A percentile compares a stretch with the other conserved stretches of the same genome.
phyloP scores from a whole-genome alignment of 2,888 invertebrate species.

The Chelonus formosanus region DNA sequence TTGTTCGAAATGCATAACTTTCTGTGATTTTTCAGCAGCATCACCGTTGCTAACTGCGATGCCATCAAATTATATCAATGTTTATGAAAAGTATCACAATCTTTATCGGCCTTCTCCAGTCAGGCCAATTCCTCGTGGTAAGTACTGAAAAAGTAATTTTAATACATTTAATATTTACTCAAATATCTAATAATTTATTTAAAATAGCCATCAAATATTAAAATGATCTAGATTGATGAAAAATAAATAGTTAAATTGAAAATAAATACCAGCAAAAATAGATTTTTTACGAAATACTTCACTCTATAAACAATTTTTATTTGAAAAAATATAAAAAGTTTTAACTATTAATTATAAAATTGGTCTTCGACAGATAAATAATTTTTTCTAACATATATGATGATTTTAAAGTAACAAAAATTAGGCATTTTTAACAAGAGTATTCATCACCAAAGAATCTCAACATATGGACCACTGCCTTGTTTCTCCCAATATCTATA shows the following conservation, averaged over 20 bases:
- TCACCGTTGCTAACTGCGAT: slow-evolving; percentile 38
- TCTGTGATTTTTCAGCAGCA: slow-evolving; percentile 42
- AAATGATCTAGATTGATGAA: too few species aligned
- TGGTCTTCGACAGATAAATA: too few species aligned
- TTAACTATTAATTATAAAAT: too few species aligned
- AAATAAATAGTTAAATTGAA: too few species aligned
- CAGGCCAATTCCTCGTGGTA: slow-evolving; percentile 55
- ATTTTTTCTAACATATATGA: too few species aligned
- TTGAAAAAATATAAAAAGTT: too few species aligned
- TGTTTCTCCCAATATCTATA: slow-evolving; percentile 45
- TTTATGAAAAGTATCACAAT: slow-evolving; percentile 48
- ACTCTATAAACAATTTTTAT: too few species aligned
- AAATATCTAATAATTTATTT: neutral
- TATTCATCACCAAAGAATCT: slow-evolving; percentile 53
- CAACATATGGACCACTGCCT: slow-evolving; percentile 52
- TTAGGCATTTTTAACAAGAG: neutral
- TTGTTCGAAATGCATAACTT: slow-evolving; percentile 43
- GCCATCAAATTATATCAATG: slow-evolving; percentile 35
- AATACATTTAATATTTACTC: neutral
- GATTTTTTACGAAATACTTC: too few species aligned
- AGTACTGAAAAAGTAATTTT: slow-evolving; percentile 29
- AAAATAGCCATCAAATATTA: too few species aligned
- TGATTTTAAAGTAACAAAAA: too few species aligned
- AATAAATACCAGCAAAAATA: too few species aligned
- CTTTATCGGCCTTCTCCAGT: slow-evolving; percentile 53